Conservation (phyloP, 2,888 invertebrate genomes). For the Rhodophaea formosa region DNA sequence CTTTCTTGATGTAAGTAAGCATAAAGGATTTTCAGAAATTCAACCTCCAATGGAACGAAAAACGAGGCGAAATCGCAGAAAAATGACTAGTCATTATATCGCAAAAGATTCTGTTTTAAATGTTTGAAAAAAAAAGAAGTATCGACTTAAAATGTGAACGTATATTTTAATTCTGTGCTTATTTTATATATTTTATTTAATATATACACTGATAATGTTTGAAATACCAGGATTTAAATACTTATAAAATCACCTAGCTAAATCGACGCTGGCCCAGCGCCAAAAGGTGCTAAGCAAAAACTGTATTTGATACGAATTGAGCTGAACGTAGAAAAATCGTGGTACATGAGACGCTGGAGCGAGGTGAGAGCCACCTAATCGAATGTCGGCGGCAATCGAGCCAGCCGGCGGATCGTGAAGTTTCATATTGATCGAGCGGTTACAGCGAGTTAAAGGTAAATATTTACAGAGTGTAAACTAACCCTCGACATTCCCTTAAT, state of each 20-base stretch:
- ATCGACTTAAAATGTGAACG: too few species aligned
- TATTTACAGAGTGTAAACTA: too few species aligned
- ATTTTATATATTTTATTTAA: not conserved
- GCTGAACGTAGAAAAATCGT: slow-evolving; percentile 36
- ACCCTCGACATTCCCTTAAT: too few species aligned
- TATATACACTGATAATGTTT: not conserved
- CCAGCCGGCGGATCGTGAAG: slow-evolving; percentile 1
- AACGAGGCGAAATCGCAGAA: too few species aligned
- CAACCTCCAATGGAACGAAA: too few species aligned
- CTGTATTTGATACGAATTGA: slow-evolving; percentile 22
- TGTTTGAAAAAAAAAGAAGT: too few species aligned
- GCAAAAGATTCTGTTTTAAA: too few species aligned
- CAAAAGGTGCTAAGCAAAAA: slow-evolving; percentile 6
- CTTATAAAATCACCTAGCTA: not conserved
- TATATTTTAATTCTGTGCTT: too few species aligned
- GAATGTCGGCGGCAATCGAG: slow-evolving; percentile 35
- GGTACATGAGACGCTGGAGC: slow-evolving; percentile 29
- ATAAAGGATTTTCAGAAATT: too few species aligned
- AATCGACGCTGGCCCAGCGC: not conserved
- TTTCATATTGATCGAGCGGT: not conserved
- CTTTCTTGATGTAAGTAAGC: too few species aligned
- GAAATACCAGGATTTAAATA: not conserved
- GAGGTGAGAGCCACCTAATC: slow-evolving; percentile 38
- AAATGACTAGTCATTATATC: too few species aligned
- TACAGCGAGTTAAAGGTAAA: not conserved